Percentiles rank a stretch among this genome's conserved stretches.
phyloP scores from a whole-genome alignment of 2,797 vertebrate genomes.

The Pantherophis vulpinus region DNA sequence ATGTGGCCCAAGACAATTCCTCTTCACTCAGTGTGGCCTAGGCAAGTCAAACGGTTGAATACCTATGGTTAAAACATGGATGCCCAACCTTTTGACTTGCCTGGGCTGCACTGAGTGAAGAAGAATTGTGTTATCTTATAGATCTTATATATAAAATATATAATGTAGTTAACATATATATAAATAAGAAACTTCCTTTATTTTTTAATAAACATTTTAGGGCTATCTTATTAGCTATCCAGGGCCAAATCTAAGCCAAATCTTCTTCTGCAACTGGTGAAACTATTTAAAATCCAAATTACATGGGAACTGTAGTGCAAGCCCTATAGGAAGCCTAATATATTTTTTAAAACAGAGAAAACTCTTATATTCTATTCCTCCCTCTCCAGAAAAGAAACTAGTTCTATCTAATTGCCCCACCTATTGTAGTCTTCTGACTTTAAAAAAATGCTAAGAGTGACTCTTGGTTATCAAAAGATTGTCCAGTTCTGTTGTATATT shows the following conservation, averaged over 20 bases:
- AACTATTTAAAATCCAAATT: neutral
- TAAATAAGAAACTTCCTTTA: too few species aligned
- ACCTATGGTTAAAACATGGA: too few species aligned
- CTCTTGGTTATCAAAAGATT: neutral
- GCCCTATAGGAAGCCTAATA: neutral
- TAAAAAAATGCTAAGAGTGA: neutral
- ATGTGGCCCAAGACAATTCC: neutral
- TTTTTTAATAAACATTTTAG: too few species aligned
- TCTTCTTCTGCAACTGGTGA: neutral
- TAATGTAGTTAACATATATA: too few species aligned
- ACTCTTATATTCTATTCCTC: neutral
- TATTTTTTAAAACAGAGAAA: neutral
- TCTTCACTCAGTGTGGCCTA: neutral
- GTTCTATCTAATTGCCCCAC: neutral
- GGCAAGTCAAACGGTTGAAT: too few species aligned
- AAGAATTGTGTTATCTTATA: too few species aligned
- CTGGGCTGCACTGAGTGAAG: too few species aligned
- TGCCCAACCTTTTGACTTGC: too few species aligned
- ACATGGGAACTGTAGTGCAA: neutral
- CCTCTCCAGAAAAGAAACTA: neutral
- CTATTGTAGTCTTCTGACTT: neutral
- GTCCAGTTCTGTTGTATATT: neutral
- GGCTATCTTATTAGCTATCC: too few species aligned
- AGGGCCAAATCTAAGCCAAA: neutral
- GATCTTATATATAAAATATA: too few species aligned